Evolutionary conservation across 1,140 invertebrate genomes (phyloP).

Genomic region (Hypothenemus hampei): DNA sequence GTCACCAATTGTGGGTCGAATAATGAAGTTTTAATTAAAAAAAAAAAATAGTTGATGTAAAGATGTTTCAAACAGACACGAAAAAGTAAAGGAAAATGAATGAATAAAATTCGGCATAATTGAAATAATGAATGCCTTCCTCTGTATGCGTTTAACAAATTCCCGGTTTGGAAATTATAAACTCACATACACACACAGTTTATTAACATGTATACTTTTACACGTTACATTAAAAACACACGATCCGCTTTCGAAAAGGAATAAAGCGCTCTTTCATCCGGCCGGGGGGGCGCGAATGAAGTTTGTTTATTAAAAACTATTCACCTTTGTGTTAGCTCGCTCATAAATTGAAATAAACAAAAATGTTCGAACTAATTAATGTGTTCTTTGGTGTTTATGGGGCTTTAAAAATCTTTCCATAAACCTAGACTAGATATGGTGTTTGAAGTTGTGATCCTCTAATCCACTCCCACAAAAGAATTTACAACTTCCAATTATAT

Average conservation of each 20-base stretch:
- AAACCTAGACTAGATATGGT: too few relatives aligned
- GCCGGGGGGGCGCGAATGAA: slow-evolving; percentile 6
- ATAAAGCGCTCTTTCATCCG: slow-evolving; percentile 14
- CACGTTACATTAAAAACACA: slow-evolving; percentile 26
- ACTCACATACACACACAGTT: slow-evolving; percentile 16
- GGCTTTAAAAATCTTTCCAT: too few relatives aligned
- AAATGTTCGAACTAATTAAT: neutral
- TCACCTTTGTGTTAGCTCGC: slow-evolving; percentile 13
- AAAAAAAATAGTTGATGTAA: neutral
- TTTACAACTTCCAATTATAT: too few relatives aligned
- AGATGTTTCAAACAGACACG: neutral
- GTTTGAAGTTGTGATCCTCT: too few relatives aligned
- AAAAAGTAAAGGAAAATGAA: slow-evolving; percentile 1
- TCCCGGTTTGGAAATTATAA: slow-evolving; percentile 21
- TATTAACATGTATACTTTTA: slow-evolving; percentile 24
- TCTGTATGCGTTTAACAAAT: slow-evolving; percentile 23
- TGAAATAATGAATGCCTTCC: slow-evolving; percentile 20
- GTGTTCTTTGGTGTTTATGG: slow-evolving; percentile 1
- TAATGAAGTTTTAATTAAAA: neutral
- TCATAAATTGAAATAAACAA: slow-evolving; percentile 12
- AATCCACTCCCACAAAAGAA: too few relatives aligned
- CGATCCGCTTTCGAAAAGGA: slow-evolving; percentile 17
- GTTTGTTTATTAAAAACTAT: slow-evolving; percentile 26
- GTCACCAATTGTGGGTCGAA: too few relatives aligned
- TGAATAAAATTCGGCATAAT: slow-evolving; percentile 25